Evolutionary conservation across 1,140 invertebrate species (phyloP).

Genomic region (Pomacea maculata): DNA sequence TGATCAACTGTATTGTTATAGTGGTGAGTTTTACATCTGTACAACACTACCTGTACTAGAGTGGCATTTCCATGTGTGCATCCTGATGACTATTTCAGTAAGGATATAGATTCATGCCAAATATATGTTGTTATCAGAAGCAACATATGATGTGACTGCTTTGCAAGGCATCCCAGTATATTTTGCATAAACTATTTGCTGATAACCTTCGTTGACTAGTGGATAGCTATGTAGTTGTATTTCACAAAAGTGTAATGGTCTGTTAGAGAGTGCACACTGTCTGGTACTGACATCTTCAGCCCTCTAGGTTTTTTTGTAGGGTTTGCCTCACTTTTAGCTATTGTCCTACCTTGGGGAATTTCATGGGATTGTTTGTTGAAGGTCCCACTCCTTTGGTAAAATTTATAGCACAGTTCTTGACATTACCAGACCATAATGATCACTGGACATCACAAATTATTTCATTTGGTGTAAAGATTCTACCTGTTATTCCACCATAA

Average conservation of each 20-base stretch:
- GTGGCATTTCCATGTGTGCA: not conserved
- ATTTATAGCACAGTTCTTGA: not conserved
- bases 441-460: not conserved
- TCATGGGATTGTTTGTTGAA: not conserved
- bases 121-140: too few species aligned
- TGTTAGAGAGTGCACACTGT: too few species aligned
- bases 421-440: not conserved
- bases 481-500: not conserved
- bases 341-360: too few species aligned
- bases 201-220: not conserved
- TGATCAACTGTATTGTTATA: slow-evolving; percentile 91
- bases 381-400: not conserved
- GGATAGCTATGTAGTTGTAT: too few species aligned
- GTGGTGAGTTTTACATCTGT: slow-evolving; percentile 72
- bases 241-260: too few species aligned
- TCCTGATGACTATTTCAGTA: too few species aligned
- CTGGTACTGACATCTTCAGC: too few species aligned
- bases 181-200: not conserved
- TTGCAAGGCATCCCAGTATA: too few species aligned
- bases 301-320: too few species aligned
- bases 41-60: not conserved
- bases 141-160: too few species aligned
- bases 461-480: not conserved
- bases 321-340: too few species aligned
- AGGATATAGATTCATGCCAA: too few species aligned